Evolutionary conservation across 2,888 invertebrate genomes (phyloP), one percentile per base, ranked within the genome.

Genomic region (Oscheius sp.): DNA sequence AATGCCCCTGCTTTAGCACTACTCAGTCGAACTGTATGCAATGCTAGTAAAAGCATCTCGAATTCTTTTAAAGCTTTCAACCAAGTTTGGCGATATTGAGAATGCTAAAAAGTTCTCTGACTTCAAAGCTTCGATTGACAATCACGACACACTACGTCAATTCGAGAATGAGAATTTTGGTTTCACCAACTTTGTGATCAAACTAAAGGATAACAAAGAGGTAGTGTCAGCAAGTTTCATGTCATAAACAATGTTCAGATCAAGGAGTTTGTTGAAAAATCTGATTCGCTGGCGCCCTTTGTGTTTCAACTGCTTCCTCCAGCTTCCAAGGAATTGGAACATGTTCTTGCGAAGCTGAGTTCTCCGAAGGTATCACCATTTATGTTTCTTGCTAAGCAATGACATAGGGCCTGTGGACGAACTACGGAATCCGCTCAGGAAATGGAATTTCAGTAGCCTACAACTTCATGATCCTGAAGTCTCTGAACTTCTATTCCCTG

Each of bases 381-480:
- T 33, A 33, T 32, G 2, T 9, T 33, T 13, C 37, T 13, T 51
- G 2, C 2, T 11, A 2, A 29, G 7, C 1, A 29, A 32, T 58
- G 57, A 21, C 21, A 21, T 48, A 70, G 70, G 48, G 10, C 21
- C 32, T 58, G 9, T 70, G 70, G 70, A 37, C 70, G 4, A 70
- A 57, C 59, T 70, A 59, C 48, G 70, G 70, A 13, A 59, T 70
- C 21, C 42, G 59, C 1, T 29, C 58, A 9, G 33, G 1, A 11
- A 32, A 59, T 33, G 70, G 59, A 10, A 47, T 70, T 1, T 70
- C 70, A 9, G 32, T 70, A 2, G 58, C 70, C 2, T 29, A 48
- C 21, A 70, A 70, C 47, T 70, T 47, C 59, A 42, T 58, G 48
- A 48, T 70, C 2, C 59, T 70, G 42, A 70, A 50, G 21, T 11